Evolutionary conservation across 2,797 vertebrate genomes (phyloP).

Genomic region (Monodelphis domestica): DNA sequence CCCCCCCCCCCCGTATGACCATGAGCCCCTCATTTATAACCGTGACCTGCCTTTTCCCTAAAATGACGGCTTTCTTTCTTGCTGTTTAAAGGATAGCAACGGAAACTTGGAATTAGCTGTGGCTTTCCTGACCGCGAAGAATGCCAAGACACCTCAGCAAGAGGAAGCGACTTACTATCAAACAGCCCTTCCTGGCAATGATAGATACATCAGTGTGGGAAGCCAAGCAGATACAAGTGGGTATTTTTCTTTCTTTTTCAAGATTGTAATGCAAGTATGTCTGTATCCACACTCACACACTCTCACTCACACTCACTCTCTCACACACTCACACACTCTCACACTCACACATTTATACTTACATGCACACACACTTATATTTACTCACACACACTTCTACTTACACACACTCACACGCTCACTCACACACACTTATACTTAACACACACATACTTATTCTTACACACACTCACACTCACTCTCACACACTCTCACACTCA

Average conservation of each 20-base stretch:
- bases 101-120: slow-evolving; percentile 96
- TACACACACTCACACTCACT: too few relatives aligned
- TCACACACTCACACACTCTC: too few relatives aligned
- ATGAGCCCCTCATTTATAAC: slow-evolving; percentile 23
- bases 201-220: slow-evolving; percentile 98
- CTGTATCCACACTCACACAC: too few relatives aligned
- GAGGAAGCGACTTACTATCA: slow-evolving; percentile 96
- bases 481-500: too few relatives aligned
- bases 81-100: slow-evolving; percentile 93
- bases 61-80: slow-evolving; percentile 51
- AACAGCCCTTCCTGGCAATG: slow-evolving; percentile 94
- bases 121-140: slow-evolving; percentile 96
- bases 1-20: too few relatives aligned
- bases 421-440: too few relatives aligned
- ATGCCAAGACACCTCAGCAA: slow-evolving; percentile 95
- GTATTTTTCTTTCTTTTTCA: slow-evolving; percentile 77
- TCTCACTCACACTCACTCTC: too few relatives aligned
- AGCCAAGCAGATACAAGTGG: slow-evolving; percentile 98
- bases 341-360: too few relatives aligned
- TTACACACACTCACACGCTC: too few relatives aligned
- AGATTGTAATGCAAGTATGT: slow-evolving; percentile 45
- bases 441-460: too few relatives aligned
- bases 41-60: slow-evolving; percentile 30
- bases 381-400: too few relatives aligned
- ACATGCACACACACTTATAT: too few relatives aligned